A percentile compares a stretch with the other conserved stretches of the same genome.
These are phyloP conservation scores for Ammodytes marinus DNA, from an alignment of 2,113 vertebrate species.

Conservation along the genomic window DNA sequence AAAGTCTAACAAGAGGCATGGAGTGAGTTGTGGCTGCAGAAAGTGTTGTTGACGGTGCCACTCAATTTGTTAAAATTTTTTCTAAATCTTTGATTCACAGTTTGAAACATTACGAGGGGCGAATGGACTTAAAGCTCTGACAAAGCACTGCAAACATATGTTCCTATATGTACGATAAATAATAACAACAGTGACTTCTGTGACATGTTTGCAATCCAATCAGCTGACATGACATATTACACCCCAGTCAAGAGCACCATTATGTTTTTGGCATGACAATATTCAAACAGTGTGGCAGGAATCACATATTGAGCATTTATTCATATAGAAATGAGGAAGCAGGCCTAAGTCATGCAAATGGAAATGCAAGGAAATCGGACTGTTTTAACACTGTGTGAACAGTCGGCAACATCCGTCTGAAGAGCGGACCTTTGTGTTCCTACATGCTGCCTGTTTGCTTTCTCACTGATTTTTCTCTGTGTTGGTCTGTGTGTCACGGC, in stretches of 20 bases:
- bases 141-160: neutral
- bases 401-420: conserved; percentile 42
- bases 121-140: neutral
- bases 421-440: conserved; percentile 63
- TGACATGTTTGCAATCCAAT: neutral
- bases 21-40: neutral
- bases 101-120: neutral
- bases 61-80: neutral
- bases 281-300: neutral
- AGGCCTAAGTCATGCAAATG: neutral
- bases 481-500: conserved; percentile 64
- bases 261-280: neutral
- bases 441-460: conserved; percentile 74
- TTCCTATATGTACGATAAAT: neutral
- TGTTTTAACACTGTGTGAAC: conserved; percentile 35
- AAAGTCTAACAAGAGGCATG: neutral
- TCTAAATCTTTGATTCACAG: neutral
- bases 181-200: neutral
- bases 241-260: neutral
- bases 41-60: neutral
- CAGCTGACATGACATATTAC: neutral
- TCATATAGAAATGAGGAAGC: neutral
- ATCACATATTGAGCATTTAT: conserved; percentile 5
- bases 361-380: neutral
- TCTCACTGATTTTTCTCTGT: conserved; percentile 63